Percentiles rank a stretch among this genome's conserved stretches.
Conservation (phyloP, 2,797 vertebrate species). For the Pseudochirops cupreus region DNA sequence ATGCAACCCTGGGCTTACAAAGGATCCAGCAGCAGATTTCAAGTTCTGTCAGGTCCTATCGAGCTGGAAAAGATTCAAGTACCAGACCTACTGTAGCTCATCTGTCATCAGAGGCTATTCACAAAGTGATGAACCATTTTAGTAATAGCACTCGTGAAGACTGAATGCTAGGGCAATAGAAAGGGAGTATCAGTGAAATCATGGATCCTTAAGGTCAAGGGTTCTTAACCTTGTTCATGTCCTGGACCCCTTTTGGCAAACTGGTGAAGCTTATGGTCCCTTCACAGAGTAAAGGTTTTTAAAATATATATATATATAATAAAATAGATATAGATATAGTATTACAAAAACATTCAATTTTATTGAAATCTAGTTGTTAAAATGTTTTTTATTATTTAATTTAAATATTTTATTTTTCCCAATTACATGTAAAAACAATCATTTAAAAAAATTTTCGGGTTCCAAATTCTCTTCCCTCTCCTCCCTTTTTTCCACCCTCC, state of each 20-base stretch:
- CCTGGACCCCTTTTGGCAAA: not conserved
- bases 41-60: not conserved
- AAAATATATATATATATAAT: not conserved
- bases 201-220: not conserved
- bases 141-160: not conserved
- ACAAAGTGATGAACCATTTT: not conserved
- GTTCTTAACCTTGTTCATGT: not conserved
- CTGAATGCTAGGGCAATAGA: not conserved
- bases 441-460: not conserved
- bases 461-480: not conserved
- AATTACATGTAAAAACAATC: not conserved
- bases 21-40: not conserved
- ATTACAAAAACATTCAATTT: not conserved
- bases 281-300: not conserved
- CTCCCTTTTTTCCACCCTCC: not conserved
- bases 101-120: not conserved
- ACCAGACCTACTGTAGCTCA: not conserved
- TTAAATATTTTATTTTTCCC: not conserved
- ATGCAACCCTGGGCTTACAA: not conserved
- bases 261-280: not conserved
- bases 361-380: not conserved
- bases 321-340: not conserved
- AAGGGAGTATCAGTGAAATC: not conserved
- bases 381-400: not conserved
- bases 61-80: not conserved